phyloP scores from a whole-genome alignment of 2,888 invertebrate genomes.

The Drosophila hawaiiensis region DNA sequence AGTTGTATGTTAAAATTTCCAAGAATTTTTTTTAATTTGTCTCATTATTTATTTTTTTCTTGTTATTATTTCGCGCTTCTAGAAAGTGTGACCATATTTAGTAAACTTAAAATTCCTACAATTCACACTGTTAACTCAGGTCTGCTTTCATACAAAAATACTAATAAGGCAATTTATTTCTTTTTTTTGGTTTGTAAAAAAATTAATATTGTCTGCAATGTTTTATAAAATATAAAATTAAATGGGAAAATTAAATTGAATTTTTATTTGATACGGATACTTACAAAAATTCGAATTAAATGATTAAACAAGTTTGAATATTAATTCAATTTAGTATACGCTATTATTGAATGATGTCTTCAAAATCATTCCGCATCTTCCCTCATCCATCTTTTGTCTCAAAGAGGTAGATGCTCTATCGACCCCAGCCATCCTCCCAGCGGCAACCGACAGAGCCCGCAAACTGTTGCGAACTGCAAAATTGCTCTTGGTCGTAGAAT shows the following conservation, averaged over 20 bases:
- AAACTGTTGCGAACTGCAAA: constrained; percentile 54
- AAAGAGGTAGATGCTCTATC: neutral
- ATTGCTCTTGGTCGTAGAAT: constrained; percentile 68
- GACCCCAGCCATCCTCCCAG: constrained; percentile 68
- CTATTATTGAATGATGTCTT: neutral
- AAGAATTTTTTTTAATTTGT: neutral
- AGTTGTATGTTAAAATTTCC: neutral
- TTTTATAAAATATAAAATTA: neutral
- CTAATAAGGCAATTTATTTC: too few species aligned
- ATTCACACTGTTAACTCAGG: neutral
- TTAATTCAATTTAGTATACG: neutral
- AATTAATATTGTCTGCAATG: neutral
- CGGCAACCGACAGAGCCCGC: constrained; percentile 62
- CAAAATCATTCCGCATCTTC: neutral
- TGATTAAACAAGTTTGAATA: neutral
- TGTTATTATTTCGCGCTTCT: neutral
- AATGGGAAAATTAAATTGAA: neutral
- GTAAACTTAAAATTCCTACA: neutral
- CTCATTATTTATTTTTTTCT: too few species aligned
- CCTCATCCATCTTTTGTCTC: neutral
- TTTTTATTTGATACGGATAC: neutral
- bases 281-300: neutral
- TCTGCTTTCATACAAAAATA: neutral
- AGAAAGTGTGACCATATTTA: neutral
- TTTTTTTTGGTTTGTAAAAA: too few species aligned